Evolutionary conservation across 2,113 vertebrate species (phyloP).

Genomic region (Trichechus manatus): DNA sequence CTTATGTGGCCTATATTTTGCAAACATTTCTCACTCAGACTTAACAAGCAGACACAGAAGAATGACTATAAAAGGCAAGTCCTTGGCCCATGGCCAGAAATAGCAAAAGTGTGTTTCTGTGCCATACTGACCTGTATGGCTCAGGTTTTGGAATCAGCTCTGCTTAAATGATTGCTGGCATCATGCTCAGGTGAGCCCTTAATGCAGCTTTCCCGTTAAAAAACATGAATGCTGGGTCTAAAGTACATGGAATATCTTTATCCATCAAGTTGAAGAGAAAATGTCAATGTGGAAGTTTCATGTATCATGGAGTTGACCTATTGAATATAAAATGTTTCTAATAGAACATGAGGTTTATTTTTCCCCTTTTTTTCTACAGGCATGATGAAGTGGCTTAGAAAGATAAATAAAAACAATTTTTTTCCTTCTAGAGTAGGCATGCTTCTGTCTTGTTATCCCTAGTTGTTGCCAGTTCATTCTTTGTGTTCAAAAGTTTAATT

Average conservation of each 20-base stretch:
- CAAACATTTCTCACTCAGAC: slow-evolving; percentile 78
- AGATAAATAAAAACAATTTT: slow-evolving; percentile 78
- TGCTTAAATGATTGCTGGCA: slow-evolving; percentile 82
- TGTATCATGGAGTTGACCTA: slow-evolving; percentile 66
- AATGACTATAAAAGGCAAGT: slow-evolving; percentile 80
- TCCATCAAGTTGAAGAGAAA: slow-evolving; percentile 83
- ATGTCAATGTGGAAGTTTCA: slow-evolving; percentile 77
- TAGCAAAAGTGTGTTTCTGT: slow-evolving; percentile 85
- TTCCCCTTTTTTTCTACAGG: slow-evolving; percentile 72
- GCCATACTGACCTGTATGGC: slow-evolving; percentile 79
- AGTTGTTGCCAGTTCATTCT: slow-evolving; percentile 76
- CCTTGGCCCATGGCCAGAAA: slow-evolving; percentile 82
- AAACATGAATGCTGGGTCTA: slow-evolving; percentile 67
- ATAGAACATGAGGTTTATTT: slow-evolving; percentile 78
- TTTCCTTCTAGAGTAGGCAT: slow-evolving; percentile 80
- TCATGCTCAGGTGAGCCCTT: slow-evolving; percentile 69
- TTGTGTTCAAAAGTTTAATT: slow-evolving; percentile 79
- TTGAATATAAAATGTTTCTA: slow-evolving; percentile 80
- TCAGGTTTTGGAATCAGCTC: slow-evolving; percentile 80
- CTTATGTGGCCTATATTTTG: slow-evolving; percentile 62
- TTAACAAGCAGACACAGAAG: slow-evolving; percentile 81
- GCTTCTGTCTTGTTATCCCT: slow-evolving; percentile 78
- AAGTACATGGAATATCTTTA: slow-evolving; percentile 73
- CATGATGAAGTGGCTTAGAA: slow-evolving; percentile 80
- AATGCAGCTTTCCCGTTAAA: slow-evolving; percentile 82